Evolutionary conservation across 2,888 invertebrate species (phyloP).

Genomic region (Smittia sp.): DNA sequence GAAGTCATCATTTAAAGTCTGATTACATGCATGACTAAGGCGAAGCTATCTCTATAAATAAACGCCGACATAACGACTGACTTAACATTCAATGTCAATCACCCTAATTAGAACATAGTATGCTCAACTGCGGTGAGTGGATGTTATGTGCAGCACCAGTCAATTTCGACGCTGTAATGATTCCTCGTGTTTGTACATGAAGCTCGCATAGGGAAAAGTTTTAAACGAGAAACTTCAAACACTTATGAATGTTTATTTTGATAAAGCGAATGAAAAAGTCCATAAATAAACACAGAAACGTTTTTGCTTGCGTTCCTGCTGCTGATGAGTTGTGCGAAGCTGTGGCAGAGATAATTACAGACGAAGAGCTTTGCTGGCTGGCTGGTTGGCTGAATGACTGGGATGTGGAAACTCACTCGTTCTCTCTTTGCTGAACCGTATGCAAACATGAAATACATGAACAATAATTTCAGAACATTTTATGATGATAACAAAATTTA

Average conservation of each 20-base stretch:
- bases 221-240: no score
- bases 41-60: no score
- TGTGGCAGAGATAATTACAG: slow-evolving; percentile 1
- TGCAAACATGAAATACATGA: slow-evolving; percentile 29
- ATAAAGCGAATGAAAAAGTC: not conserved
- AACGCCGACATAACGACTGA: no score
- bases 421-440: not conserved
- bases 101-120: slow-evolving; percentile 7
- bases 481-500: slow-evolving; percentile 39
- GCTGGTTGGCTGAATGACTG: no score
- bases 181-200: no score
- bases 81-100: slow-evolving; percentile 16
- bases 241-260: no score
- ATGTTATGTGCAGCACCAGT: no score
- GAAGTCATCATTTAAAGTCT: not conserved
- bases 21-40: not conserved
- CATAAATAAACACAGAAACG: not conserved
- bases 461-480: slow-evolving; percentile 33
- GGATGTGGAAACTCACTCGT: no score
- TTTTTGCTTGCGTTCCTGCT: not conserved
- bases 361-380: not conserved
- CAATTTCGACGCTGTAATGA: no score
- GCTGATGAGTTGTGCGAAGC: not conserved
- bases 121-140: no score
- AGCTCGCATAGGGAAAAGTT: no score